These are phyloP conservation scores for Pterostichus madidus DNA, from an alignment of 2,888 invertebrate species.

Conservation along the genomic window DNA sequence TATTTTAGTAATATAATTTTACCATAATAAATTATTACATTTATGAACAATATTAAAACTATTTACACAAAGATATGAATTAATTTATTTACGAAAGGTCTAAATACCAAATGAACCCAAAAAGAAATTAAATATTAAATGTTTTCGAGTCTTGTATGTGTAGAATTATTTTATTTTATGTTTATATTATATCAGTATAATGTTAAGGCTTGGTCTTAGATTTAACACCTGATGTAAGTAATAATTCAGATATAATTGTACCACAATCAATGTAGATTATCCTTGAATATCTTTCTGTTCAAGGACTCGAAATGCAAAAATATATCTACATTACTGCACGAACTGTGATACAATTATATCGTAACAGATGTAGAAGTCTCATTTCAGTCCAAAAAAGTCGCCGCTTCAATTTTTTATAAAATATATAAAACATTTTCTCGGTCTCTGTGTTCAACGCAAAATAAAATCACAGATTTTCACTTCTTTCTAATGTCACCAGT, in stretches of 20 bases:
- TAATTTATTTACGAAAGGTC: slow-evolving; percentile 9
- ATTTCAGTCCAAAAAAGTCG: slow-evolving; percentile 72
- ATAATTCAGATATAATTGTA: slow-evolving; percentile 76
- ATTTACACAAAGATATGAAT: slow-evolving; percentile 58
- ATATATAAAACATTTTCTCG: slow-evolving; percentile 34
- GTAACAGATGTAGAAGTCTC: slow-evolving; percentile 67
- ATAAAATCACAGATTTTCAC: slow-evolving; percentile 30
- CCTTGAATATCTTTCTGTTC: slow-evolving; percentile 48
- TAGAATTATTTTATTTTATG: slow-evolving; percentile 76
- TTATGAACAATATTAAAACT: slow-evolving; percentile 65
- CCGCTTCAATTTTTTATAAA: slow-evolving; percentile 29
- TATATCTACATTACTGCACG: slow-evolving; percentile 59
- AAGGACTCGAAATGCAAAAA: slow-evolving; percentile 63
- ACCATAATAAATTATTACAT: slow-evolving; percentile 64
- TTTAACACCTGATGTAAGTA: slow-evolving; percentile 77
- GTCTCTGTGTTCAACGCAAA: slow-evolving; percentile 37
- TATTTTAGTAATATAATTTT: slow-evolving; percentile 65
- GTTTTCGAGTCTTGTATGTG: slow-evolving; percentile 71
- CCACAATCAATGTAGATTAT: slow-evolving; percentile 71
- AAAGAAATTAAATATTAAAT: slow-evolving; percentile 41
- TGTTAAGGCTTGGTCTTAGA: slow-evolving; percentile 79
- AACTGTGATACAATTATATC: slow-evolving; percentile 73
- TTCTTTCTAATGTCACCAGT: neutral
- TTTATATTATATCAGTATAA: slow-evolving; percentile 76
- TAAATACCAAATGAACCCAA: slow-evolving; percentile 21